Evolutionary conservation across 2,113 vertebrate genomes (phyloP).

Genomic region (Myotis davidii): DNA sequence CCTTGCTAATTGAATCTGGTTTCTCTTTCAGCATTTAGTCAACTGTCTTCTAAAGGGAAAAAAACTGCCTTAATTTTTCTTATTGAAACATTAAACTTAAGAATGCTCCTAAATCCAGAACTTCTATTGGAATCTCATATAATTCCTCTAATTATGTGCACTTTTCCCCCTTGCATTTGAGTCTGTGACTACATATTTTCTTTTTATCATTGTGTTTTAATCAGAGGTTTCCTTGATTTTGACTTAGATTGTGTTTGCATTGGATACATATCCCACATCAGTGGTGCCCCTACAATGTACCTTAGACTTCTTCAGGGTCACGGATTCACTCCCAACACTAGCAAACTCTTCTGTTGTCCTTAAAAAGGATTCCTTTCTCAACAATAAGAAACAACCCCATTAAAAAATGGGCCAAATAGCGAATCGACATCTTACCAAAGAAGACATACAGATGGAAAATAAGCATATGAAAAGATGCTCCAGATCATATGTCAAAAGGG

Average conservation of each 20-base stretch:
- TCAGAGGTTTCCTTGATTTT: neutral
- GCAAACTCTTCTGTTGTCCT: neutral
- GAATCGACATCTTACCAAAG: neutral
- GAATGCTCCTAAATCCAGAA: neutral
- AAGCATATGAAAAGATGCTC: neutral
- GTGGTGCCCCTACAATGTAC: neutral
- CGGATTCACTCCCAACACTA: neutral
- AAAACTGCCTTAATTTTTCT: neutral
- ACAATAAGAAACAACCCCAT: neutral
- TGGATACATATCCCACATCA: neutral
- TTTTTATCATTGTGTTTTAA: neutral
- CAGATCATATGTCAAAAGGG: neutral
- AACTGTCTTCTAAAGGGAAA: neutral
- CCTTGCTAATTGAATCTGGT: neutral
- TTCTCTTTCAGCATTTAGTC: neutral
- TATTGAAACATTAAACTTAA: conserved; percentile 13
- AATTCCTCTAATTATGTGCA: neutral
- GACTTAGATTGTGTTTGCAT: neutral
- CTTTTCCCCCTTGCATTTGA: neutral
- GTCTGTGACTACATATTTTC: neutral
- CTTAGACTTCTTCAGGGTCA: neutral
- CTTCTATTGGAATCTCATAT: neutral
- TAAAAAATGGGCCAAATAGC: neutral
- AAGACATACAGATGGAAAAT: neutral
- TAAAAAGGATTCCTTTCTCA: neutral